Percentiles rank a stretch among this genome's conserved stretches.
Conservation (phyloP, 2,797 vertebrate genomes). For the Lateolabrax maculatus region DNA sequence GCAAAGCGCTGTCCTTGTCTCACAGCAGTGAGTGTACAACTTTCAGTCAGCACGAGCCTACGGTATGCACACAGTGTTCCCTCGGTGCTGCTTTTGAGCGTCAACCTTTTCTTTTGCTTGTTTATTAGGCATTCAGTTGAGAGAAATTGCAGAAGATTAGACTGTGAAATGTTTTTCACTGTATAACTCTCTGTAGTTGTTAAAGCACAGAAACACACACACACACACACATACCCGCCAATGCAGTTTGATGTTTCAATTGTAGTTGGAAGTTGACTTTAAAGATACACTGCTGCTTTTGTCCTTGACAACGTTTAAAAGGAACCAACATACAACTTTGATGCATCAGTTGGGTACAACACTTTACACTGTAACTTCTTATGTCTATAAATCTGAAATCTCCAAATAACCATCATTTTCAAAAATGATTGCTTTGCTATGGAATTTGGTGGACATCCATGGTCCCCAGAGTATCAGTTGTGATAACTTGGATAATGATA, state of each 20-base stretch:
- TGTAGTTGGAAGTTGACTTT: not conserved
- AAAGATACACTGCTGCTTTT: not conserved
- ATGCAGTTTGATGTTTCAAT: not conserved
- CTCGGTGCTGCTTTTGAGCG: conserved; percentile 21
- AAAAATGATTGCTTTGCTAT: not conserved
- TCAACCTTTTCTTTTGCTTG: conserved; percentile 41
- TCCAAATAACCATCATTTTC: no score
- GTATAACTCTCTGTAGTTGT: not conserved
- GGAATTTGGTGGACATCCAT: not conserved
- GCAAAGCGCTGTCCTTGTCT: conserved; percentile 66
- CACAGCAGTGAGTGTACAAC: conserved; percentile 42
- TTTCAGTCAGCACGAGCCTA: conserved; percentile 34
- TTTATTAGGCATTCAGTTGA: conserved; percentile 30
- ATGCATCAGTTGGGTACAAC: not conserved
- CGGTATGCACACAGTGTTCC: conserved; percentile 36
- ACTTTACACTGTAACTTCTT: not conserved
- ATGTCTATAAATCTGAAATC: no score
- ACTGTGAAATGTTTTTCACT: conserved; percentile 7
- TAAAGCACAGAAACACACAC: not conserved
- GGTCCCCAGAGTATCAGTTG: not conserved
- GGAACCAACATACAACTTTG: not conserved
- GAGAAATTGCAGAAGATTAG: conserved; percentile 17
- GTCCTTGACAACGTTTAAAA: not conserved
- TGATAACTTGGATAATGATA: not conserved
- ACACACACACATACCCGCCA: conserved; percentile 1